phyloP scores from a whole-genome alignment of 2,113 vertebrate species.

The Aix galericulata region DNA sequence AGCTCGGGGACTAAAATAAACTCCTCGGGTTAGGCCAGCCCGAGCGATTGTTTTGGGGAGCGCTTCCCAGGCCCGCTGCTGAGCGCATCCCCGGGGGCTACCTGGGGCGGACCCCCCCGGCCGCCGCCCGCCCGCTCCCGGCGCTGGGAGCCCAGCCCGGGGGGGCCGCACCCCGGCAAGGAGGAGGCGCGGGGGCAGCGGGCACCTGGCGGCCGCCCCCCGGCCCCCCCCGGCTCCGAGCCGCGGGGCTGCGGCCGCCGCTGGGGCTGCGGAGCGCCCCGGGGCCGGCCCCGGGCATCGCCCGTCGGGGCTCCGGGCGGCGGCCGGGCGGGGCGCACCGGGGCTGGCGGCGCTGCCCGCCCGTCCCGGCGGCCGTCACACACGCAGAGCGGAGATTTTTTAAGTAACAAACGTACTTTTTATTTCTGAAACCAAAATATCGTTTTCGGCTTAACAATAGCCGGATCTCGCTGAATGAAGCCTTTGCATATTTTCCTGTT shows the following conservation, averaged over 20 bases:
- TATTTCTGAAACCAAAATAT: conserved; percentile 82
- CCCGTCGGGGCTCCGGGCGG: too few relatives aligned
- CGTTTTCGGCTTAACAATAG: conserved; percentile 86
- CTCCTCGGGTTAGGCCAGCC: neutral
- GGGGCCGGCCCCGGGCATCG: too few relatives aligned
- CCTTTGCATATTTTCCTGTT: conserved; percentile 94
- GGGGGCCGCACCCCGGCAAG: too few relatives aligned
- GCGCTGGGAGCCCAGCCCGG: too few relatives aligned
- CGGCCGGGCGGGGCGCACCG: neutral
- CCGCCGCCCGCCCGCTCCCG: too few relatives aligned
- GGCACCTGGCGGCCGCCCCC: too few relatives aligned
- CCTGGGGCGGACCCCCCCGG: neutral
- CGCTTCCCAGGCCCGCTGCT: conserved; percentile 12
- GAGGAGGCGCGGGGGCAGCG: too few relatives aligned
- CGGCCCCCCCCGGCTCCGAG: too few relatives aligned
- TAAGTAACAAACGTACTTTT: conserved; percentile 68
- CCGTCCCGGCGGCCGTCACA: neutral
- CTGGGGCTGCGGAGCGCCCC: too few relatives aligned
- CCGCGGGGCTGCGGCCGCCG: too few relatives aligned
- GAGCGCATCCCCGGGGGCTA: conserved; percentile 19
- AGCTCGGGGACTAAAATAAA: conserved; percentile 55
- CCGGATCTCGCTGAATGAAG: conserved; percentile 93
- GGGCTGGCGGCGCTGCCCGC: neutral
- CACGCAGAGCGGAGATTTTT: conserved; percentile 39
- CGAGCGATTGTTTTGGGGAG: conserved; percentile 16